Evolutionary conservation across 1,140 invertebrate species (phyloP).

Genomic region (Drosophila gunungcola): DNA sequence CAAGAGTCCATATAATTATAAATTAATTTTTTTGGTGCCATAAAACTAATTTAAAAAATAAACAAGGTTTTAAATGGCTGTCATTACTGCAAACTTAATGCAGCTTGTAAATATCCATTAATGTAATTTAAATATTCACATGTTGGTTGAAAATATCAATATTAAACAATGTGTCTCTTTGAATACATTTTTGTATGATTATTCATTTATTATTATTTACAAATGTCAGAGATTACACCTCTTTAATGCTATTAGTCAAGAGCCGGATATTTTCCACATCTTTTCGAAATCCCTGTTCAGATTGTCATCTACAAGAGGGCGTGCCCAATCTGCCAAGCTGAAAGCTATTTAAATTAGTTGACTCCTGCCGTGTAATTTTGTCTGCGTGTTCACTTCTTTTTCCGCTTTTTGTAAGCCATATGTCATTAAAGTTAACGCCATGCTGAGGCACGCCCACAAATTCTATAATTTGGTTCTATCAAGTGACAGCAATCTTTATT

Average conservation of each 20-base stretch:
- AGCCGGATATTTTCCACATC: not conserved
- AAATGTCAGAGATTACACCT: not conserved
- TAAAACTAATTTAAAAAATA: no score
- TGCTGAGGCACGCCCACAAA: slow-evolving; percentile 12
- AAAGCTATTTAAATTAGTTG: slow-evolving; percentile 50
- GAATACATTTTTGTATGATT: not conserved
- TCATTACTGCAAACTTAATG: not conserved
- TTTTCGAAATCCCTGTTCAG: not conserved
- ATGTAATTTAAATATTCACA: slow-evolving; percentile 46
- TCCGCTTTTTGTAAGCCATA: slow-evolving; percentile 49
- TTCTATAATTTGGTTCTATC: slow-evolving; percentile 57
- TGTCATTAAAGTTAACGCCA: slow-evolving; percentile 18
- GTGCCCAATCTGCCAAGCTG: slow-evolving; percentile 24
- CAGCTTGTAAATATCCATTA: not conserved
- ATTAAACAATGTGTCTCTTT: not conserved
- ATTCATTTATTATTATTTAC: not conserved
- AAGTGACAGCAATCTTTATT: slow-evolving; percentile 63
- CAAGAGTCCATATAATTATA: no score
- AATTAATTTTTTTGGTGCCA: no score
- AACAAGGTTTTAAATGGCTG: no score
- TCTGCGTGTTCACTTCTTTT: slow-evolving; percentile 32
- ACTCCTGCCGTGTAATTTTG: slow-evolving; percentile 43
- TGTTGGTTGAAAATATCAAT: not conserved
- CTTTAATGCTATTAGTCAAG: slow-evolving; percentile 1
- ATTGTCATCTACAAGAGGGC: slow-evolving; percentile 19